These are phyloP conservation scores for Poeciliopsis presidionis DNA, from an alignment of 2,797 vertebrate genomes.

Conservation along the genomic window DNA sequence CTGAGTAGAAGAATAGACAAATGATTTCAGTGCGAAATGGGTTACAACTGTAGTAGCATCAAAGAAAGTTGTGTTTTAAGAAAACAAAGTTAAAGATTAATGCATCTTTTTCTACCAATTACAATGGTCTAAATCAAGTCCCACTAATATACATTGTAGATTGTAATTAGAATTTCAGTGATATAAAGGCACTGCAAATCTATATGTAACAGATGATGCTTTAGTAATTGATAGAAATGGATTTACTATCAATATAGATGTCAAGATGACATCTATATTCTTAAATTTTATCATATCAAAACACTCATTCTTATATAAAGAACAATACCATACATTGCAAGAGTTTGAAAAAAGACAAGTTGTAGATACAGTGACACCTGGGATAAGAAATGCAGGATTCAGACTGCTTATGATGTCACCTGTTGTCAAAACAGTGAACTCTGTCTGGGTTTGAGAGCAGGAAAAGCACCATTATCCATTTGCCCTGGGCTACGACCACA, in stretches of 20 bases:
- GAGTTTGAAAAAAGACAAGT: conserved; percentile 1
- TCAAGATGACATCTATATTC: background rate
- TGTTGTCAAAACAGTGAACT: conserved; percentile 46
- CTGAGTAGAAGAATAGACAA: background rate
- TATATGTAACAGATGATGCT: background rate
- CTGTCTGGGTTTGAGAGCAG: conserved; percentile 52
- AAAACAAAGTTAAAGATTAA: background rate
- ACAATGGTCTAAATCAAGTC: background rate
- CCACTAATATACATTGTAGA: background rate
- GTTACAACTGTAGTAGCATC: background rate
- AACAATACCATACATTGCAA: background rate
- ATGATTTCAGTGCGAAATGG: background rate
- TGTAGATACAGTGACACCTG: conserved; percentile 19
- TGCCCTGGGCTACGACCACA: conserved; percentile 60
- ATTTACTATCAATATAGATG: too few species aligned
- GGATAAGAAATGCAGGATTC: conserved; percentile 26
- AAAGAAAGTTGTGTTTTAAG: background rate
- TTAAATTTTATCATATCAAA: conserved; percentile 3
- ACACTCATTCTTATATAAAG: background rate
- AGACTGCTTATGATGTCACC: conserved; percentile 51
- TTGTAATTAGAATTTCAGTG: background rate
- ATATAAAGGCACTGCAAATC: background rate
- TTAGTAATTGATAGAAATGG: background rate
- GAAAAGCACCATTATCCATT: conserved; percentile 62
- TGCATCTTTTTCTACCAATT: background rate